Evolutionary conservation across 2,113 vertebrate genomes (phyloP), one percentile per base, ranked within the genome.

Genomic region (Silurus meridionalis): DNA sequence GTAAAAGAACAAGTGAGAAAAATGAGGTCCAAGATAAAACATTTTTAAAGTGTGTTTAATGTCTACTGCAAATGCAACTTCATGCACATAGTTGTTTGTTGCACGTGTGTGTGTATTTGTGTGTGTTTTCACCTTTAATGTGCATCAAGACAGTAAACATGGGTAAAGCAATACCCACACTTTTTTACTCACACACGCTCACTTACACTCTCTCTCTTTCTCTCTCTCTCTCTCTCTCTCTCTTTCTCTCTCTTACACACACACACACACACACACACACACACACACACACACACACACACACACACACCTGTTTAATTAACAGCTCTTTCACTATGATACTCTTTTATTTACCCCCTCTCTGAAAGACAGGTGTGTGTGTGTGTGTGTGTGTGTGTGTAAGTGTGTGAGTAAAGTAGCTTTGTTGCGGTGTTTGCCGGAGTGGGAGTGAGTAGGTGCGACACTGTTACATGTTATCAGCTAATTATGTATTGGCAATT

Each of bases 401-500:
- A 72, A 28, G 72, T 48, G 55, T 57, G 78, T 57, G 81, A 66
- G 77, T 86, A 84, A 64, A 84, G 64, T 64, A 74, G 85, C 63
- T 86, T 89, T 88, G 85, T 87, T 81, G 84, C 67, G 81, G 87
- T 88, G 85, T 87, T 89, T 89, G 85, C 75, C 55, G 48, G 86
- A 80, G 90, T 90, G 82, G 86, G 90, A 86, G 88, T 90, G 87
- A 88, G 88, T 88, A 90, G 88, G 90, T 87, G 90, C 86, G 88
- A 87, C 74, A 82, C 75, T 89, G 90, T 88, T 88, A 87, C 85
- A 87, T 88, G 88, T 37, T 78, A 91, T 74, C 83, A 90, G 84
- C 87, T 91, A 91, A 91, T 91, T 91, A 91, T 88, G 86, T 85
- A 48, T 78, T 89, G 90, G 90, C 87, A 91, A 83, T 84, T 85